Evolutionary conservation across 1,140 invertebrate genomes (phyloP), one percentile per base, ranked within the genome.

Genomic region (Lordiphosa mommai): DNA sequence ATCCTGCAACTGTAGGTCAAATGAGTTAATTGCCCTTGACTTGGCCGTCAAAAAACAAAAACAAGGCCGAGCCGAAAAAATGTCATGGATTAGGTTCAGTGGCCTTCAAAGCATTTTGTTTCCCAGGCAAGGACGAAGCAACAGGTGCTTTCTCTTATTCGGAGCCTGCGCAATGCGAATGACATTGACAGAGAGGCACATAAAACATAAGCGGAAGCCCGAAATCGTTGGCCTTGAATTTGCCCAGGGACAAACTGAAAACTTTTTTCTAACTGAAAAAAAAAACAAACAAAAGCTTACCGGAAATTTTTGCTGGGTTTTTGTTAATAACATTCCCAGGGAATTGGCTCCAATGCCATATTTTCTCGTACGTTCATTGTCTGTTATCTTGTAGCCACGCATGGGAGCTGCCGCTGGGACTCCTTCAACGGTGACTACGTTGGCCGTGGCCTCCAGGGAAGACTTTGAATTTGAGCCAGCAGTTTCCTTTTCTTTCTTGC

Each of bases 341-440:
- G 90, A 92, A 72, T 91, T 91, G 44, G 93, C 93, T 13, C 93
- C 93, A 4, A 94, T 90, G 13, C 93, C 93, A 66, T 93, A 91
- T 89, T 93, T 93, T 59, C 92, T 91, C 6, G 90, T 90, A 36
- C 93, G 89, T 10, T 89, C 74, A 13, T 92, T 92, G 80, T 94
- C 91, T 3, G 93, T 93, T 16, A 94, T 92, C 90, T 94, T 94
- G 71, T 92, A 94, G 44, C 94, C 94, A 86, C 91, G 93, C 85
- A 93, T 92, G 76, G 71, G 65, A 32, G 47, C 51, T 30, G 33
- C n/a, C 14, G 30, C 17, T 2, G 63, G 29, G 50, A 20, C 4
- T 37, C 44, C 20, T 23, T 23, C 20, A 17, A 17, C 1, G 16
- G 16, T 17, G 20, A 5, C 4, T 7, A 5, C 23, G 23, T 5